Conservation (phyloP, 2,888 invertebrate genomes). For the Oegoconia quadripuncta region DNA sequence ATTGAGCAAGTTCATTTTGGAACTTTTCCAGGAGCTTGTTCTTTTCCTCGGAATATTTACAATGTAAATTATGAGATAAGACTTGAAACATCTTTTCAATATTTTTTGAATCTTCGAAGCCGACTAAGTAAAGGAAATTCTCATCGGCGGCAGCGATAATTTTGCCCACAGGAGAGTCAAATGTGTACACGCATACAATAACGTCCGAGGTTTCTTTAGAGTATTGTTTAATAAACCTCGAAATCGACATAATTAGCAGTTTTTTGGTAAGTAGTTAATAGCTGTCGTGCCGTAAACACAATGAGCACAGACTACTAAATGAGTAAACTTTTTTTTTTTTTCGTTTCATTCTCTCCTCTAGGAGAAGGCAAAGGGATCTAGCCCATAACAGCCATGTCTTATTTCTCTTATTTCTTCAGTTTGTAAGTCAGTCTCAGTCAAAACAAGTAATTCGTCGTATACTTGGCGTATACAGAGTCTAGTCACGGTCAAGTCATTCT, state of each 20-base stretch:
- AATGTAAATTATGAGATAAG: constrained; percentile 35
- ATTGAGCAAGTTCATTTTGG: constrained; percentile 41
- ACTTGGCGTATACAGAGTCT: too few relatives aligned
- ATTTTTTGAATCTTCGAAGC: constrained; percentile 55
- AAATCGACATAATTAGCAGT: constrained; percentile 21
- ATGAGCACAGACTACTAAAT: too few relatives aligned
- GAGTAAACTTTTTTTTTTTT: too few relatives aligned
- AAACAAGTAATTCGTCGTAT: too few relatives aligned
- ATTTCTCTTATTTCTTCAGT: too few relatives aligned
- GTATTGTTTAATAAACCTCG: constrained; percentile 20
- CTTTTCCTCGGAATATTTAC: constrained; percentile 39
- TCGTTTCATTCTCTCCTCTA: too few relatives aligned
- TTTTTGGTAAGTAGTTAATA: background rate
- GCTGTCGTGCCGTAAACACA: background rate
- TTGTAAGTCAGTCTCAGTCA: too few relatives aligned
- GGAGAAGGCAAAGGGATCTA: too few relatives aligned
- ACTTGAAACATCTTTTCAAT: constrained; percentile 43
- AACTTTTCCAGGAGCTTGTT: constrained; percentile 42
- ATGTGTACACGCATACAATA: constrained; percentile 30
- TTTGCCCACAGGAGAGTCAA: constrained; percentile 51
- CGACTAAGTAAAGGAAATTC: constrained; percentile 45
- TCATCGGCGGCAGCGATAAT: constrained; percentile 53
- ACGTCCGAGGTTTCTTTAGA: constrained; percentile 23
- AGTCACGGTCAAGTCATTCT: too few relatives aligned
- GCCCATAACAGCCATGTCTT: too few relatives aligned